Evolutionary conservation across 2,888 invertebrate species (phyloP), one percentile per base, ranked within the genome.

Genomic region (Lepidonotus clava): DNA sequence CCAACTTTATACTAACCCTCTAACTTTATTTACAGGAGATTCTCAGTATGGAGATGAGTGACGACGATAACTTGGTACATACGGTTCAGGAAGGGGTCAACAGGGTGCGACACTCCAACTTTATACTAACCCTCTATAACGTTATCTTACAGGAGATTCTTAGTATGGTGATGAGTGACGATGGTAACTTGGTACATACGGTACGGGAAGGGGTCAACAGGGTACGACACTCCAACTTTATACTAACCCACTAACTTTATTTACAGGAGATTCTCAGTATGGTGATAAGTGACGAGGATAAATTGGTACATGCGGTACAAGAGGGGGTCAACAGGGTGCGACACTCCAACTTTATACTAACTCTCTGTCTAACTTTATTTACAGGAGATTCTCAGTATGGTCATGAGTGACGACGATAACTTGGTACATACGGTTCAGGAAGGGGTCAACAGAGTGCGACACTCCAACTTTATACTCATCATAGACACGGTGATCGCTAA

Each of bases 401-500:
- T 80, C 8, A 41, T 80, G 28, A 18, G 28, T 1, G 46, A 24
- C 24, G 80, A 41, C 18, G 80, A 32, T 4, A 80, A 41, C 14
- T 85, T 88, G 32, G 90, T 90, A 41, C 67, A 84, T 24, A 88
- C 77, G 40, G 56, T 80, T 2, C 80, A 87, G 36, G 90, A 90
- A 76, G 90, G 90, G 32, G 85, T 90, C 21, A 83, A 88, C 53
- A 61, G 88, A 36, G 88, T 87, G 1, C 67, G 89, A 38, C 83
- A 84, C n/a, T 87, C 88, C 71, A 85, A 88, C 83, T 90, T 88
- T 51, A 89, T 87, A 8, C 88, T 88, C 71, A 86, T 90, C 5
- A 21, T 90, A 51, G 90, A 90, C 76, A 86, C 88, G 1, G 88
- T 89, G 32, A 84, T 85, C 67, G 90, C 90, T 0, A 88, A 89